Percentiles rank a stretch among this genome's conserved stretches.
These are phyloP conservation scores for Goniozus legneri DNA, from an alignment of 1,140 invertebrate genomes.

Conservation along the genomic window DNA sequence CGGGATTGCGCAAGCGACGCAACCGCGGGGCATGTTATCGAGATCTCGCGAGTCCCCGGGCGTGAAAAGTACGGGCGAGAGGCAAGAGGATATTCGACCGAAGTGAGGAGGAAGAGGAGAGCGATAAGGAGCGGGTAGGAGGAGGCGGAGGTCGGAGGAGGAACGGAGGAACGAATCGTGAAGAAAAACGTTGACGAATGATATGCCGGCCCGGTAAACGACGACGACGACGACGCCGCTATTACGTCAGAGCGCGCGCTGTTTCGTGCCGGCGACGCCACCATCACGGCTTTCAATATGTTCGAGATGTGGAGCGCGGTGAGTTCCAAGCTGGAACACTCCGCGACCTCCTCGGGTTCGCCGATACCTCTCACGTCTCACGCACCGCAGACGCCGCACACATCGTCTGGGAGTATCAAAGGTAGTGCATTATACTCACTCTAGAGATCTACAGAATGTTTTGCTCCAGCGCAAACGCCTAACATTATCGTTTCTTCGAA, in stretches of 20 bases:
- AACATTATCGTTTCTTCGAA: no score
- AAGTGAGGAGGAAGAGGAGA: conserved; percentile 12
- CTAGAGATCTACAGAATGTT: no score
- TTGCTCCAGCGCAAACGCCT: no score
- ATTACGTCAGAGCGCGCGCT: conserved; percentile 5
- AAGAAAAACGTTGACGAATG: no score
- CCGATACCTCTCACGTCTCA: conserved; percentile 50
- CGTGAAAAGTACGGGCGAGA: no score
- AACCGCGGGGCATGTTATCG: conserved; percentile 23
- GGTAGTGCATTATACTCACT: no score
- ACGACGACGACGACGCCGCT: no score
- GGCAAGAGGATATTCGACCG: no score
- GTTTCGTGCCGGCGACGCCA: conserved; percentile 19
- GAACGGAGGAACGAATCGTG: not conserved
- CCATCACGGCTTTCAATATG: conserved; percentile 67
- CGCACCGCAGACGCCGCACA: conserved; percentile 66
- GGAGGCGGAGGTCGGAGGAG: conserved; percentile 13
- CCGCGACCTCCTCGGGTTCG: conserved; percentile 53
- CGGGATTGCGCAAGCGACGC: conserved; percentile 14
- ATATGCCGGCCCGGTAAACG: conserved; percentile 19
- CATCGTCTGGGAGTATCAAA: conserved; percentile 81
- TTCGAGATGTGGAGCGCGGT: conserved; percentile 86
- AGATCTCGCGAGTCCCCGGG: conserved; percentile 14
- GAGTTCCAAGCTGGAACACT: conserved; percentile 73
- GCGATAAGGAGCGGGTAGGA: conserved; percentile 19